A percentile compares a stretch with the other conserved stretches of the same genome.
These are phyloP conservation scores for Phalangium opilio DNA, from an alignment of 2,888 invertebrate genomes.

Conservation along the genomic window DNA sequence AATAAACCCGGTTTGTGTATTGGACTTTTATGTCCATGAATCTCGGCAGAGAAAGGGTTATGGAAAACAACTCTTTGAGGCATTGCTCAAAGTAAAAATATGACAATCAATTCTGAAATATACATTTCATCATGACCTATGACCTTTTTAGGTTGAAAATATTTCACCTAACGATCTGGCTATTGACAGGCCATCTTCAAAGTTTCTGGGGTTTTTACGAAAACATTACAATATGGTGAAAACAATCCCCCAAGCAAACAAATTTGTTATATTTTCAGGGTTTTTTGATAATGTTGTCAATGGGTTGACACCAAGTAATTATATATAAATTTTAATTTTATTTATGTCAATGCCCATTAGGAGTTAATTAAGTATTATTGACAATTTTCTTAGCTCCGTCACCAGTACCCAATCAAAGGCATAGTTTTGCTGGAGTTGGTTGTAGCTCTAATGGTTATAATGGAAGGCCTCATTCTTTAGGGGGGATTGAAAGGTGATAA, in stretches of 20 bases:
- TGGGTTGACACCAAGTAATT: too few relatives aligned
- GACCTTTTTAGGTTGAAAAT: constrained; percentile 52
- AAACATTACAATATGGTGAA: constrained; percentile 58
- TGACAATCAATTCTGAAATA: too few relatives aligned
- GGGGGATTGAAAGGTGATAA: too few relatives aligned
- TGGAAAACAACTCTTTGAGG: constrained; percentile 68
- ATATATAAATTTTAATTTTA: too few relatives aligned
- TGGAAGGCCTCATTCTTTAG: too few relatives aligned
- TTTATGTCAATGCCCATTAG: too few relatives aligned
- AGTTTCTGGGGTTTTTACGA: constrained; percentile 65
- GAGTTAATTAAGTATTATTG: too few relatives aligned
- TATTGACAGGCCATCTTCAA: constrained; percentile 81
- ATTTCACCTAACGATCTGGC: constrained; percentile 57
- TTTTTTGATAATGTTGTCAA: constrained; percentile 42
- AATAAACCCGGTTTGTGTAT: constrained; percentile 64
- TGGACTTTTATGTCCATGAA: constrained; percentile 83
- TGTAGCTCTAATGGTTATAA: too few relatives aligned
- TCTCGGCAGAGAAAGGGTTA: constrained; percentile 68
- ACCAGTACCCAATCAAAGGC: too few relatives aligned
- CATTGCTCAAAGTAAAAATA: constrained; percentile 64
- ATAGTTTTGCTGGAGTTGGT: too few relatives aligned
- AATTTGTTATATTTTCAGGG: constrained; percentile 68
- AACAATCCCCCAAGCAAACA: constrained; percentile 66
- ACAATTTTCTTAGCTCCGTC: too few relatives aligned
- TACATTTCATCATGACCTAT: too few relatives aligned